Conservation (phyloP, 2,113 vertebrate species). For the Thomomys bottae region DNA sequence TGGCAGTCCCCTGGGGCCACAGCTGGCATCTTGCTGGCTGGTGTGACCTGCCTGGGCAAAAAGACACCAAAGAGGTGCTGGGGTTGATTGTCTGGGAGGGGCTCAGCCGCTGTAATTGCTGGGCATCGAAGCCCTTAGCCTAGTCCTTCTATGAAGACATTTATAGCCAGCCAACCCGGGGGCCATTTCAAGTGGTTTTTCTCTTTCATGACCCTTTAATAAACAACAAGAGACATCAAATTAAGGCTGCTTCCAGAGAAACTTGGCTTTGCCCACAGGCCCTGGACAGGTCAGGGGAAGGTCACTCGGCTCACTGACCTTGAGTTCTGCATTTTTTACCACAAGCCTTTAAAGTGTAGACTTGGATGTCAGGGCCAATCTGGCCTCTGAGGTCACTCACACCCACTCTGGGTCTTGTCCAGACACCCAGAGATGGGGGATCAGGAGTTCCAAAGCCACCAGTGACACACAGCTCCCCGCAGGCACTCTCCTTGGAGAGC, state of each 20-base stretch:
- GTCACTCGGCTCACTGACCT: constrained; percentile 61
- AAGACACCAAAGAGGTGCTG: constrained; percentile 37
- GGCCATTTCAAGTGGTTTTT: constrained; percentile 80
- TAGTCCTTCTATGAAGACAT: constrained; percentile 63
- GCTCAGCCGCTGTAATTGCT: constrained; percentile 66
- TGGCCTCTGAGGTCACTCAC: constrained; percentile 64
- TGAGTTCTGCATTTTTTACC: constrained; percentile 55
- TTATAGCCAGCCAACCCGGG: constrained; percentile 66
- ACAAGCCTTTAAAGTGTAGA: constrained; percentile 64
- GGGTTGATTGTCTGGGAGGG: constrained; percentile 55
- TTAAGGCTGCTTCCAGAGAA: constrained; percentile 72
- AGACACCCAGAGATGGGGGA: not conserved
- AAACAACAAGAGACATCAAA: constrained; percentile 76
- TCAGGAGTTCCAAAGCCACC: not conserved
- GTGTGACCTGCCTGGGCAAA: constrained; percentile 13
- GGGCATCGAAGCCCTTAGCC: constrained; percentile 49
- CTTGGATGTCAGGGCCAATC: constrained; percentile 36
- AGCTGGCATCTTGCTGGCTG: not conserved
- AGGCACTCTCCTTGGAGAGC: not conserved
- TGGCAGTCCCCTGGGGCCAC: not conserved
- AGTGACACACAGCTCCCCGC: not conserved
- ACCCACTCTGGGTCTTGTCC: not conserved
- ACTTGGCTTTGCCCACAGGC: constrained; percentile 52
- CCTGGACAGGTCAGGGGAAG: constrained; percentile 70
- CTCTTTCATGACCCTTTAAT: constrained; percentile 80